phyloP scores from a whole-genome alignment of 2,113 vertebrate species.

The Rhea pennata region DNA sequence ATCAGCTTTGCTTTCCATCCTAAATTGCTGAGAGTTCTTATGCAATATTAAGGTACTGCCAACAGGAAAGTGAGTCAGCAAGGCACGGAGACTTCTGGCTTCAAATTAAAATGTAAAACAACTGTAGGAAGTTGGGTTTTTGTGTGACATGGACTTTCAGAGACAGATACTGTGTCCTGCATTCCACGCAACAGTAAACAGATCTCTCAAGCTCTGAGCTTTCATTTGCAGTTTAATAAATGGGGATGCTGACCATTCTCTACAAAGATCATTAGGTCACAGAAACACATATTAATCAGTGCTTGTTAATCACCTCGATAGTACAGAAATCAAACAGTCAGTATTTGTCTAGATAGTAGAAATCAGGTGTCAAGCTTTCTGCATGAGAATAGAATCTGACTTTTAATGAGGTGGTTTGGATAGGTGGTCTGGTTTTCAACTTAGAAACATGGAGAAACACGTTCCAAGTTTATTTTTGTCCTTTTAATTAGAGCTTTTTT shows the following conservation, averaged over 20 bases:
- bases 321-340: not conserved
- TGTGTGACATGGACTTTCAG: not conserved
- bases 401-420: slow-evolving; percentile 49
- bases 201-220: not conserved
- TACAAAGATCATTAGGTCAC: not conserved
- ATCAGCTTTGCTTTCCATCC: not conserved
- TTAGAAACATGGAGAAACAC: slow-evolving; percentile 48
- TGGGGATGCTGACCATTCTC: not conserved
- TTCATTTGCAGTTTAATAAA: not conserved
- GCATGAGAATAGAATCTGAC: slow-evolving; percentile 22
- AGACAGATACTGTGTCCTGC: not conserved
- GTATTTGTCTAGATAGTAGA: not conserved
- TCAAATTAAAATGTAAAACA: not conserved
- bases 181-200: not conserved
- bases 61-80: not conserved
- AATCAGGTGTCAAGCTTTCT: not conserved
- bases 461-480: slow-evolving; percentile 52
- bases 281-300: not conserved
- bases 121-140: rapidly evolving
- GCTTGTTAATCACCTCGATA: not conserved
- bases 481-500: slow-evolving; percentile 49
- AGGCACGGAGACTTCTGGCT: not conserved
- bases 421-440: slow-evolving; percentile 52
- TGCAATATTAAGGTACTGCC: not conserved
- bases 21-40: not conserved